A percentile compares a stretch with the other conserved stretches of the same genome.
These are phyloP conservation scores for Peucedramus taeniatus DNA, from an alignment of 2,113 vertebrate genomes.

Conservation along the genomic window DNA sequence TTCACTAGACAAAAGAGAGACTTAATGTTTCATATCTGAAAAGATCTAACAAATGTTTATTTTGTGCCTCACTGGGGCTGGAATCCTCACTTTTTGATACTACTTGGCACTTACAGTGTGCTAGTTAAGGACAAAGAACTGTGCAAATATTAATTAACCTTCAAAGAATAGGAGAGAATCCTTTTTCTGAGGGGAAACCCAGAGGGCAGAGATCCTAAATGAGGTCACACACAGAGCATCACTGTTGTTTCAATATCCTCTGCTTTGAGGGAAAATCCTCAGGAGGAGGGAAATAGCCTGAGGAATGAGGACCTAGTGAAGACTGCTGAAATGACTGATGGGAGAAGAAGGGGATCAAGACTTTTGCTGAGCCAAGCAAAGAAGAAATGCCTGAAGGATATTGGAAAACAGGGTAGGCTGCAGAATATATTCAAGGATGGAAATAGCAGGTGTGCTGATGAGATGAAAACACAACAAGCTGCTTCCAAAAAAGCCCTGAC, in stretches of 20 bases:
- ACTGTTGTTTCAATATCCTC: not conserved
- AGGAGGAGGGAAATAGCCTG: not conserved
- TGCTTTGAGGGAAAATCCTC: not conserved
- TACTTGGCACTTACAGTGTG: not conserved
- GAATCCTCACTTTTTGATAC: not conserved
- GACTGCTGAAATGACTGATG: not conserved
- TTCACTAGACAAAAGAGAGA: not conserved
- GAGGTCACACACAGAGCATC: not conserved
- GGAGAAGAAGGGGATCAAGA: not conserved
- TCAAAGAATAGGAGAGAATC: not conserved
- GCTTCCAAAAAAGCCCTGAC: not conserved
- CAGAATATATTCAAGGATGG: not conserved
- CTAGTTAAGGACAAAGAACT: not conserved
- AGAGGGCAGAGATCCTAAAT: not conserved
- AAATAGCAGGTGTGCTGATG: not conserved
- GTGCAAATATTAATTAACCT: constrained; percentile 11
- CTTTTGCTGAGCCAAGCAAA: not conserved
- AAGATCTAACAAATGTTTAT: not conserved
- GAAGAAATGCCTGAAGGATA: not conserved
- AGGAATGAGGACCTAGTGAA: not conserved
- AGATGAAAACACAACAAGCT: not conserved
- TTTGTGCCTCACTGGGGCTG: not conserved
- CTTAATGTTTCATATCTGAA: not conserved
- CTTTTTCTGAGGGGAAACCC: not conserved
- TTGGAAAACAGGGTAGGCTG: not conserved